A percentile compares a stretch with the other conserved stretches of the same genome.
Evolutionary conservation across 2,113 vertebrate species (phyloP).

Genomic region (Raphicerus campestris): DNA sequence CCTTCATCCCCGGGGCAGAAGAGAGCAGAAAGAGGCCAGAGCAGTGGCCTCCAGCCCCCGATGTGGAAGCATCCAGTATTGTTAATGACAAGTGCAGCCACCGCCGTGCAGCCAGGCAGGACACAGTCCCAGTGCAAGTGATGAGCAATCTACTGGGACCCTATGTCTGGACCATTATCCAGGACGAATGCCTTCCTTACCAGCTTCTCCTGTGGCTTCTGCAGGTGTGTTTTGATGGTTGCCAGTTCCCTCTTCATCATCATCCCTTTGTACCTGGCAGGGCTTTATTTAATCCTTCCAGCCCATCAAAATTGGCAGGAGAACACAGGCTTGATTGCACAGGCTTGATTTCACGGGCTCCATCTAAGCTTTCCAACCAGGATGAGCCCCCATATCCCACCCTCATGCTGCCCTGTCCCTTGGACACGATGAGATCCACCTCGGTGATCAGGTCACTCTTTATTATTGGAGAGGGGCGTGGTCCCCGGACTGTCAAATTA

Average conservation of each 20-base stretch:
- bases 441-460: not conserved
- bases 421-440: rapidly evolving
- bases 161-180: too few species aligned
- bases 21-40: not conserved
- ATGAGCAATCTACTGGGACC: rapidly evolving
- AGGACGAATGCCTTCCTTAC: not conserved
- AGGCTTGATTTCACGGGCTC: not conserved
- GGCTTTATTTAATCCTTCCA: not conserved
- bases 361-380: not conserved
- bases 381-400: not conserved
- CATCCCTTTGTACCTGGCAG: too few species aligned
- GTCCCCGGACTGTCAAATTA: not conserved
- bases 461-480: not conserved
- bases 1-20: not conserved
- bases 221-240: not conserved
- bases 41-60: not conserved
- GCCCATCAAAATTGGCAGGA: not conserved
- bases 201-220: not conserved
- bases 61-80: not conserved
- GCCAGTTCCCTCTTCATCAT: not conserved
- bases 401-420: not conserved
- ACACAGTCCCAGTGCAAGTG: not conserved
- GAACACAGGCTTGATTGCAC: not conserved
- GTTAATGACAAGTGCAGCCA: too few species aligned
- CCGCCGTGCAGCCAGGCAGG: not conserved